Percentiles rank a stretch among this genome's conserved stretches.
Conservation (phyloP, 1,140 invertebrate genomes). For the Drosophila bocki region DNA sequence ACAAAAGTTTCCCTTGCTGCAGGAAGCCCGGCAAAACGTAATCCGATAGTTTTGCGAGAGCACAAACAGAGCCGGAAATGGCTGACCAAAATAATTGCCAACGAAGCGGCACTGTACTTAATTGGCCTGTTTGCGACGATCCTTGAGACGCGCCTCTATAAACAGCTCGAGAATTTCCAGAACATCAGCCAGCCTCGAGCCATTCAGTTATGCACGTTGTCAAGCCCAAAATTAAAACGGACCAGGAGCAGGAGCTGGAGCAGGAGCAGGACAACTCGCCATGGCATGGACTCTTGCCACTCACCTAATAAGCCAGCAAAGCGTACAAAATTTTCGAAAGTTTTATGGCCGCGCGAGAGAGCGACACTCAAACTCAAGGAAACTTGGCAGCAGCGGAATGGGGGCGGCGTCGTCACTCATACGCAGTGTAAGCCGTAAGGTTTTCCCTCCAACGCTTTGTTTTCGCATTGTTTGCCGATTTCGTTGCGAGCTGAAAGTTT, state of each 20-base stretch:
- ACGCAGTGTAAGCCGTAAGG: constrained; percentile 21
- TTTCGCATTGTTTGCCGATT: constrained; percentile 39
- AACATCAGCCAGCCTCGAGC: constrained; percentile 19
- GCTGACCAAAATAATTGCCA: constrained; percentile 19
- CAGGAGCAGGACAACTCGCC: constrained; percentile 4
- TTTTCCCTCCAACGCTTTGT: constrained; percentile 9
- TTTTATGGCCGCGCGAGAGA: constrained; percentile 64
- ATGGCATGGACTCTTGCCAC: constrained; percentile 39
- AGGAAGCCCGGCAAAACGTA: not conserved
- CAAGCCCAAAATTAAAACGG: constrained; percentile 24
- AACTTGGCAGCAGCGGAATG: constrained; percentile 26
- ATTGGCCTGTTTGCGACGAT: constrained; percentile 16
- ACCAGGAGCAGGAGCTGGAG: not conserved
- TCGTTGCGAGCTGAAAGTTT: constrained; percentile 23
- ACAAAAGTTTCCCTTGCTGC: not conserved
- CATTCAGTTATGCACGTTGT: constrained; percentile 50
- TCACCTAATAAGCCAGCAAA: constrained; percentile 65
- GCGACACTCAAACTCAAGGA: constrained; percentile 45
- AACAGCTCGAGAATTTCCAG: not conserved
- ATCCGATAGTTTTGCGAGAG: constrained; percentile 19
- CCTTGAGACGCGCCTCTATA: constrained; percentile 13
- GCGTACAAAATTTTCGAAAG: constrained; percentile 58
- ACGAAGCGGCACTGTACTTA: constrained; percentile 12
- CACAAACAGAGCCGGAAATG: constrained; percentile 5
- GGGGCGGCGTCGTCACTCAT: constrained; percentile 43